A percentile compares a stretch with the other conserved stretches of the same genome.
phyloP scores from a whole-genome alignment of 2,797 vertebrate genomes.

The Anguilla obscura region DNA sequence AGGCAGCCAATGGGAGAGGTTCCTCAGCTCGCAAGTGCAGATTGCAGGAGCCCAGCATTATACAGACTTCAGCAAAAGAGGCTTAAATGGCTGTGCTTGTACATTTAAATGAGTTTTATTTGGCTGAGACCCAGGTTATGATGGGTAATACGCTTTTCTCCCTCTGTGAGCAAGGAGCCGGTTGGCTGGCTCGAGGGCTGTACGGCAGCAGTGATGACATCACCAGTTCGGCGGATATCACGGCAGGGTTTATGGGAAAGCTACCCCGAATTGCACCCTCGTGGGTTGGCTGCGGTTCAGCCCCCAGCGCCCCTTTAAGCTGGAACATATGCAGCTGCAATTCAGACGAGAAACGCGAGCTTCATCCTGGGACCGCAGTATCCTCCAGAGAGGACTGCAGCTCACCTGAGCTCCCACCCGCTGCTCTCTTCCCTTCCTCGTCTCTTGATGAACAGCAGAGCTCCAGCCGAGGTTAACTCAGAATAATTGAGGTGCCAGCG shows the following conservation, averaged over 20 bases:
- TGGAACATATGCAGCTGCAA: conserved; percentile 69
- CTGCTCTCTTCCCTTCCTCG: conserved; percentile 56
- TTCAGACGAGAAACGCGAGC: neutral
- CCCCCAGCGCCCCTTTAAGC: conserved; percentile 70
- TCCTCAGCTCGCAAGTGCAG: neutral
- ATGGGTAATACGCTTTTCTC: neutral
- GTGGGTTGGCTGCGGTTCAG: conserved; percentile 72
- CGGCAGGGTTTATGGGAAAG: conserved; percentile 71
- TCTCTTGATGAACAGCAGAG: conserved; percentile 67
- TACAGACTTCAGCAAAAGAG: neutral
- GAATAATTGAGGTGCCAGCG: conserved; percentile 60
- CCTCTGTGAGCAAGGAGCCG: neutral
- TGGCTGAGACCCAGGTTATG: neutral
- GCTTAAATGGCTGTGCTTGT: conserved; percentile 1
- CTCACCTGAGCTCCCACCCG: conserved; percentile 54
- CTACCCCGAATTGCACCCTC: conserved; percentile 73
- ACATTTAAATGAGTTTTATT: conserved; percentile 16
- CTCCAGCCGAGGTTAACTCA: conserved; percentile 62
- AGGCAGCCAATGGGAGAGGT: neutral
- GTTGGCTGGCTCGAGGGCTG: neutral
- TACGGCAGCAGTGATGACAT: neutral
- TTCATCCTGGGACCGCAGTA: neutral
- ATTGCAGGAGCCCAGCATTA: neutral
- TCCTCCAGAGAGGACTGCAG: conserved; percentile 38
- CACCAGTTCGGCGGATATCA: conserved; percentile 71